Percentiles rank a stretch among this genome's conserved stretches.
These are phyloP conservation scores for Nasonia giraulti DNA, from an alignment of 1,140 invertebrate species.

Conservation along the genomic window DNA sequence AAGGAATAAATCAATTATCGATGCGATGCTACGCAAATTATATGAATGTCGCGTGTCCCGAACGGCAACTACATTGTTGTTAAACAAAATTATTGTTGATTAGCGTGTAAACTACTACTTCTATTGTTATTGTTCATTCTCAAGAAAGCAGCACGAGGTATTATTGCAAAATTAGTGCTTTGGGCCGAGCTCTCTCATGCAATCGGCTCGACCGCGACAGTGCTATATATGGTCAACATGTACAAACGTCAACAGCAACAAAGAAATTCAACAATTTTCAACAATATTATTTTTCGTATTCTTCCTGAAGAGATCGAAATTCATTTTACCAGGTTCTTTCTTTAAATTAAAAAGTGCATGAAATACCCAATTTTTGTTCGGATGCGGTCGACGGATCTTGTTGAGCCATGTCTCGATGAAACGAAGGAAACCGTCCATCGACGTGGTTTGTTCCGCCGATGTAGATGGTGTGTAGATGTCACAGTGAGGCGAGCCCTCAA, in stretches of 20 bases:
- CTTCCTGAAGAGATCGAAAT: neutral
- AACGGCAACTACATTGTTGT: conserved; percentile 13
- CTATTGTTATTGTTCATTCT: conserved; percentile 41
- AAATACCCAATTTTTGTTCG: conserved; percentile 77
- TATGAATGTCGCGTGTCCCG: neutral
- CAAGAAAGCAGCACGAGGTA: conserved; percentile 18
- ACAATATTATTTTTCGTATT: neutral
- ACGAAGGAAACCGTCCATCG: conserved; percentile 84
- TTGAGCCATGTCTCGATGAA: conserved; percentile 93
- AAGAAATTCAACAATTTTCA: neutral
- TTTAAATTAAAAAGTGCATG: neutral
- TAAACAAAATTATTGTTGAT: conserved; percentile 39
- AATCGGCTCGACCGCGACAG: neutral
- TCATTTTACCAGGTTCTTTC: neutral
- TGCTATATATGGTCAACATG: conserved; percentile 11
- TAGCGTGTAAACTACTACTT: conserved; percentile 38
- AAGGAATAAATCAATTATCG: neutral
- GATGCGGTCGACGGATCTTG: conserved; percentile 86
- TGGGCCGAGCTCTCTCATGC: conserved; percentile 35
- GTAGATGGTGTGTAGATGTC: conserved; percentile 85
- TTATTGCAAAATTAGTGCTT: conserved; percentile 43
- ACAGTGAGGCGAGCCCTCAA: conserved; percentile 82
- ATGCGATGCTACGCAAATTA: neutral
- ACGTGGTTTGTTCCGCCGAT: conserved; percentile 78
- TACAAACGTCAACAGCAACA: conserved; percentile 13